Evolutionary conservation across 2,888 invertebrate genomes (phyloP).

Genomic region (Drosophila cyrtoloma): DNA sequence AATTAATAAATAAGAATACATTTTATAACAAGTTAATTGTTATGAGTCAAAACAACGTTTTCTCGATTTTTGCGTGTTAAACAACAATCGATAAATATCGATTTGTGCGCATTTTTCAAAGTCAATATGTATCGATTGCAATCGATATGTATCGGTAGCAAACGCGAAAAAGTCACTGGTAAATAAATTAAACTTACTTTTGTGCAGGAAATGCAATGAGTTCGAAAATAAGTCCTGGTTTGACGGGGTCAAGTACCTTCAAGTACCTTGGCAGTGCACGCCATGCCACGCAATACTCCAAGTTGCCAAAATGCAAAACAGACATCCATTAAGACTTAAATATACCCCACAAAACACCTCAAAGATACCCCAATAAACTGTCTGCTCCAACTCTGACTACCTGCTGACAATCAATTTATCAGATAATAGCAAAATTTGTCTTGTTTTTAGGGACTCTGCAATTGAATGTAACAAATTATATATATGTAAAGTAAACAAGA

Average conservation of each 20-base stretch:
- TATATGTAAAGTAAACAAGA: no score
- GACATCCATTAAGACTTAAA: no score
- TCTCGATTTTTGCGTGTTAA: neutral
- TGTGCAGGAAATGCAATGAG: neutral
- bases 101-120: neutral
- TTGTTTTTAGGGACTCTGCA: no score
- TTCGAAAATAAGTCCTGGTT: neutral
- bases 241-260: neutral
- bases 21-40: neutral
- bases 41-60: neutral
- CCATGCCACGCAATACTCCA: no score
- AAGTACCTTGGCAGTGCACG: neutral
- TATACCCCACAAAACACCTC: no score
- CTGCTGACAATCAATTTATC: no score
- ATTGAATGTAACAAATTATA: no score
- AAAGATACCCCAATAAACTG: no score
- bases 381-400: no score
- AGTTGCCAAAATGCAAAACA: no score
- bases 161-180: neutral
- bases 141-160: neutral
- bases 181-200: neutral
- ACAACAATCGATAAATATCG: neutral
- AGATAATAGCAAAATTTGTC: no score
- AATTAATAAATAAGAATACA: neutral
- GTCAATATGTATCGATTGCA: no score